Conservation (phyloP, 2,888 invertebrate species). For the Agrochola litura region DNA sequence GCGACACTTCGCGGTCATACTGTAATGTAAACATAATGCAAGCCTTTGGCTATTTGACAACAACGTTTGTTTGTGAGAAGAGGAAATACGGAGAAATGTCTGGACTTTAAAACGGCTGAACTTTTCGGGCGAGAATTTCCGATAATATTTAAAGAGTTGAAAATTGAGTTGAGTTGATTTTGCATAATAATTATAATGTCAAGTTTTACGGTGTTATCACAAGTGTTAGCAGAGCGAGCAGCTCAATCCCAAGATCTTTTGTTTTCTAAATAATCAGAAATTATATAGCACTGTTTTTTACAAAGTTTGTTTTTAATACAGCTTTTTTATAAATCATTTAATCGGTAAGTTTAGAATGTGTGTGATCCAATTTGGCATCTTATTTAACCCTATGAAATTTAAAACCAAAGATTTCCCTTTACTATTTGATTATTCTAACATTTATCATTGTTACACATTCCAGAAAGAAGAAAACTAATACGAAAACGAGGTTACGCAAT, state of each 20-base stretch:
- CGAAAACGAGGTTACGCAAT: conserved; percentile 62
- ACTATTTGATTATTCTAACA: neutral
- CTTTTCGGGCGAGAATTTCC: neutral
- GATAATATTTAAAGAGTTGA: neutral
- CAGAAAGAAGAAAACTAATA: conserved; percentile 33
- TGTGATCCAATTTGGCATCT: neutral
- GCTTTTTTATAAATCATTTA: neutral
- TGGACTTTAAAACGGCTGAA: neutral
- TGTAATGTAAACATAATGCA: conserved; percentile 78
- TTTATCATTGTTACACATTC: conserved; percentile 21
- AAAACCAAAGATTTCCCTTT: neutral
- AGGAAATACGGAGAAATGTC: conserved; percentile 22
- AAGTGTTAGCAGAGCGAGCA: neutral
- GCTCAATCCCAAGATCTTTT: neutral
- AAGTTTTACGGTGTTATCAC: neutral
- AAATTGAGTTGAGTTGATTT: neutral
- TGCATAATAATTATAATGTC: neutral
- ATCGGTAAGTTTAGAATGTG: neutral
- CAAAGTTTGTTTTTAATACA: neutral
- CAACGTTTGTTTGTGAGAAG: conserved; percentile 31
- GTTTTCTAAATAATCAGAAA: neutral
- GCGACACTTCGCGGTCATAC: conserved; percentile 78
- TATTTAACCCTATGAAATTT: neutral
- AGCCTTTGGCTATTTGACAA: conserved; percentile 54
- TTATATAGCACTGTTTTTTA: neutral